Evolutionary conservation across 2,797 vertebrate species (phyloP), one percentile per base, ranked within the genome.

Genomic region (Dendrocincla tyrannina): DNA sequence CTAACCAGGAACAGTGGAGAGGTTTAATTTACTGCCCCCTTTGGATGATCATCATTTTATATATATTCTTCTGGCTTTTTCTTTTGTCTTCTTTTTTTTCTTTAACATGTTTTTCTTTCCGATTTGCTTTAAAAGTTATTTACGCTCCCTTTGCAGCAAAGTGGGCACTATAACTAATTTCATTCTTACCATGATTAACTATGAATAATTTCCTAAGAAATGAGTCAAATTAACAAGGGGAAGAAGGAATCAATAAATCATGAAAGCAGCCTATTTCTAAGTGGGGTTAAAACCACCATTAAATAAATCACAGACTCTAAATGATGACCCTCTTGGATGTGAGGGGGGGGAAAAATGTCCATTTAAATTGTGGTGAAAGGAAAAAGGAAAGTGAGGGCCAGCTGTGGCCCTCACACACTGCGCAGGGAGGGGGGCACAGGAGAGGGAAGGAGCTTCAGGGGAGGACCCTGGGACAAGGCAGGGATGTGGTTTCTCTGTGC

Each of bases 151-250:
- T 97, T 97, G 96, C 96, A 97, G 97, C 96, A 97, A 97, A 98
- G 95, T 95, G 96, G 94, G 97, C 84, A 97, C 96, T 96, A 96
- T 96, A 97, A 94, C 95, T 97, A 97, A 98, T 98, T 98, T 98
- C 97, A 96, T 98, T 97, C 98, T 97, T 96, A 94, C 96, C 82
- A 19, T 98, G 98, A 98, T 98, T 98, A 98, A 96, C 96, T 94
- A 97, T 98, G 97, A 98, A 97, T 97, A 97, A 98, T 98, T 98
- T 98, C 96, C 97, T 97, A 98, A 97, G 97, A 97, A 98, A 98
- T 96, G 96, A 98, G 96, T 97, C 97, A 98, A 98, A 98, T 98
- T 98, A 98, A 97, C 96, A 96, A 96, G 96, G 80, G 95, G 97
- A 98, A 97, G 97, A 97, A 98, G 93, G 93, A 98, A 97, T 95